phyloP scores from a whole-genome alignment of 2,888 invertebrate species.

The Sussaba pulchella region DNA sequence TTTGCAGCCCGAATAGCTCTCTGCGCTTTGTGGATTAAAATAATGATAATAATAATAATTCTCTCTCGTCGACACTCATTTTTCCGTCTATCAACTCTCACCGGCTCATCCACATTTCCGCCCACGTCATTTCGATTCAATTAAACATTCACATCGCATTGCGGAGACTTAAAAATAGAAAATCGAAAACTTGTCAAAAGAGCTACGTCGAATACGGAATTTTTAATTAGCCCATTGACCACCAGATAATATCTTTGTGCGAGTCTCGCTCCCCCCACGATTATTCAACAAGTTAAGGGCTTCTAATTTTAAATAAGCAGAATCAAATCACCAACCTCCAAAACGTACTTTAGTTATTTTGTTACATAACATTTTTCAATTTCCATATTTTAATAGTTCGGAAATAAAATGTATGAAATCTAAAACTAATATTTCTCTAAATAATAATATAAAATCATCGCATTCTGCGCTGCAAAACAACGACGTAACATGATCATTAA shows the following conservation, averaged over 20 bases:
- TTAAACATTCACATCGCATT: conserved; percentile 21
- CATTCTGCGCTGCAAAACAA: too few species aligned
- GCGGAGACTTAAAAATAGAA: conserved; percentile 11
- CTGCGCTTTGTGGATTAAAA: conserved; percentile 25
- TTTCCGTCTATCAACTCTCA: conserved; percentile 10
- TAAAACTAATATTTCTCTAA: too few species aligned
- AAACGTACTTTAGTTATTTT: too few species aligned
- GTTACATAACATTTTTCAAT: too few species aligned
- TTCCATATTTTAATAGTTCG: too few species aligned
- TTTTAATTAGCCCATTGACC: conserved; percentile 1
- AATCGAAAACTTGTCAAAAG: background rate
- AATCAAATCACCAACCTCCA: too few species aligned
- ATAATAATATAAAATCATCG: too few species aligned
- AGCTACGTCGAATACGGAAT: conserved; percentile 12
- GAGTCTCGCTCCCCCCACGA: background rate
- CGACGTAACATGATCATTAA: too few species aligned
- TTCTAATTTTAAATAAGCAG: too few species aligned
- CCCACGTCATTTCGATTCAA: conserved; percentile 35
- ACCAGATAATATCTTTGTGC: background rate
- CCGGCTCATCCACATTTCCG: conserved; percentile 43
- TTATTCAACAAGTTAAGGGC: background rate
- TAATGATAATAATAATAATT: conserved; percentile 42
- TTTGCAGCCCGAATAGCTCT: background rate
- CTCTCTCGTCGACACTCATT: conserved; percentile 27
- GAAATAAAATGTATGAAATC: too few species aligned